Evolutionary conservation across 2,888 invertebrate species (phyloP).

Genomic region (Dasysyrphus tricinctus): DNA sequence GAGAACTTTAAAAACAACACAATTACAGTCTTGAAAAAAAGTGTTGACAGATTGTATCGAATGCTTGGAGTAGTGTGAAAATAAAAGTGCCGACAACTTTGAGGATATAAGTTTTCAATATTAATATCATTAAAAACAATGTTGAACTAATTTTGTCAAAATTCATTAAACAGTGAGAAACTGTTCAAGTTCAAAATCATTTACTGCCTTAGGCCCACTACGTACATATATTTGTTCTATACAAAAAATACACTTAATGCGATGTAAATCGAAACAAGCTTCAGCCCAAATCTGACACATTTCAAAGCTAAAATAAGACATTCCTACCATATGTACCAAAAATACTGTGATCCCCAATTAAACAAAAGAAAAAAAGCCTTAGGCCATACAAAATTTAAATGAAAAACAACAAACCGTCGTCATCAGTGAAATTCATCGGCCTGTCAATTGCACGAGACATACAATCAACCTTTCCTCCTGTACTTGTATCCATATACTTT

Average conservation of each 20-base stretch:
- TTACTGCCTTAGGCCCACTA: no score
- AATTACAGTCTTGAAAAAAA: no score
- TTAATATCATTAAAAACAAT: no score
- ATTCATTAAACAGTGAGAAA: no score
- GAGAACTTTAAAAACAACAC: no score
- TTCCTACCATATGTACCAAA: neutral
- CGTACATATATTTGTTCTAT: neutral
- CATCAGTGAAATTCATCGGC: slow-evolving; percentile 23
- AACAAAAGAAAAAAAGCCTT: slow-evolving; percentile 16
- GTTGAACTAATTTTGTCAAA: no score
- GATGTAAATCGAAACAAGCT: neutral
- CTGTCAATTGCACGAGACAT: slow-evolving; percentile 34
- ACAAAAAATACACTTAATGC: neutral
- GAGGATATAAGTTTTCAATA: no score
- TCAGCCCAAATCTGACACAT: neutral
- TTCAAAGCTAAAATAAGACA: neutral
- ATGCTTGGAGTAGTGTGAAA: no score
- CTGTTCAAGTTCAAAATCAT: no score
- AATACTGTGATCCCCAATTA: neutral
- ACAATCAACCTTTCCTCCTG: slow-evolving; percentile 3
- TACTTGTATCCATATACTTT: neutral
- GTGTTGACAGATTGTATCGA: no score
- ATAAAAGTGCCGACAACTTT: no score
- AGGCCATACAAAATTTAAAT: slow-evolving; percentile 29
- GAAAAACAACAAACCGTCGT: slow-evolving; percentile 36